These are phyloP conservation scores for Nomia melanderi DNA, from an alignment of 1,140 invertebrate species.

Conservation along the genomic window DNA sequence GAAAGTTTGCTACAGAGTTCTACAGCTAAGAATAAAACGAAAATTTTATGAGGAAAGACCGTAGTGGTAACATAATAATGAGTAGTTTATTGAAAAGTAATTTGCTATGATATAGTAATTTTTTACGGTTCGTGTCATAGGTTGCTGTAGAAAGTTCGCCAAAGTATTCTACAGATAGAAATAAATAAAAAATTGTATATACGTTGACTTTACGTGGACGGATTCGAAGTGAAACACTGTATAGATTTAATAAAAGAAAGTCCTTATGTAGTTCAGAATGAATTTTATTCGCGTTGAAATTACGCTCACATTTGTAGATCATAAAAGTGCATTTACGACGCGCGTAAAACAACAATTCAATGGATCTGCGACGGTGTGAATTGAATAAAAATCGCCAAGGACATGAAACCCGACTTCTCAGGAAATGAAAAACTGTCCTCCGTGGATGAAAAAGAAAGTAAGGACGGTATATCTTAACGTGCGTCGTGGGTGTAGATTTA, in stretches of 20 bases:
- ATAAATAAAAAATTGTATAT: no score
- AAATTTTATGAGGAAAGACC: no score
- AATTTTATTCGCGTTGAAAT: not conserved
- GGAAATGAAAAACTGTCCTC: slow-evolving; percentile 9
- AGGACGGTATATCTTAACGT: slow-evolving; percentile 40
- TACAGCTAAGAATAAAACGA: no score
- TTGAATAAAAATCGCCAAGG: not conserved
- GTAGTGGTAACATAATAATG: no score
- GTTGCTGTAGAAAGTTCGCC: no score
- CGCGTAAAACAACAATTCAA: not conserved
- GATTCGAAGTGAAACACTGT: no score
- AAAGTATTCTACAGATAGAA: no score
- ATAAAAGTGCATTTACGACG: not conserved
- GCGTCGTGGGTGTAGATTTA: slow-evolving; percentile 42
- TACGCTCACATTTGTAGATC: not conserved
- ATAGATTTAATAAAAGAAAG: not conserved
- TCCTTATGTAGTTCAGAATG: not conserved
- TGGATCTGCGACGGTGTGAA: not conserved
- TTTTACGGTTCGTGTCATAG: no score
- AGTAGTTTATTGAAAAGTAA: no score
- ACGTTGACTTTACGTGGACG: no score
- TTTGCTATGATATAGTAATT: no score
- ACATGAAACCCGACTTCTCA: not conserved
- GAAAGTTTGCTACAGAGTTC: no score
- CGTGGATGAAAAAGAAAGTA: slow-evolving; percentile 6